A percentile compares a stretch with the other conserved stretches of the same genome.
phyloP scores from a whole-genome alignment of 2,888 invertebrate species.

The Ditylenchus weischeri region DNA sequence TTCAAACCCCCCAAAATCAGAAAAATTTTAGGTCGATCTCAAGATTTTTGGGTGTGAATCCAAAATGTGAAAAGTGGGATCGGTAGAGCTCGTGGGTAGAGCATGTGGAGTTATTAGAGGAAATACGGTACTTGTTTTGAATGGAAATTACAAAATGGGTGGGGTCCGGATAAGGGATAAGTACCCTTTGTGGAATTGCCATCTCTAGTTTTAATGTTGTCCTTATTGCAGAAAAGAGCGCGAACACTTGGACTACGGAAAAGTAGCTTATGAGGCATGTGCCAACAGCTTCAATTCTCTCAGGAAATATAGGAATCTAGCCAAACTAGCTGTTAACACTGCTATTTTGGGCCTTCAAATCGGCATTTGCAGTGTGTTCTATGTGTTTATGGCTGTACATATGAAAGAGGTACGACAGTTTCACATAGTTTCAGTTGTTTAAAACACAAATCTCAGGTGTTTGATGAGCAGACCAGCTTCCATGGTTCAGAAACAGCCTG shows the following conservation, averaged over 20 bases:
- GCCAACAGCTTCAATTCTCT: conserved; percentile 41
- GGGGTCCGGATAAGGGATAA: no score
- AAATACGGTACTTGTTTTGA: no score
- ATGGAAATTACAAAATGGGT: no score
- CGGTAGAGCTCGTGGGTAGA: no score
- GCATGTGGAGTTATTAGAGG: no score
- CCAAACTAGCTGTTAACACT: conserved; percentile 45
- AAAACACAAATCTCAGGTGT: background rate
- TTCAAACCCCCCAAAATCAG: no score
- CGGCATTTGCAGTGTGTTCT: conserved; percentile 55
- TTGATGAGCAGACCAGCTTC: conserved; percentile 3
- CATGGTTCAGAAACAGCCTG: background rate
- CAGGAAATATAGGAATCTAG: conserved; percentile 36
- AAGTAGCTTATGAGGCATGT: conserved; percentile 58
- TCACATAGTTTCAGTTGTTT: background rate
- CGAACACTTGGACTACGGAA: conserved; percentile 59
- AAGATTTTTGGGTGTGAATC: no score
- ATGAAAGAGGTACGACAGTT: conserved; percentile 38
- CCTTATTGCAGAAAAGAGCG: conserved; percentile 41
- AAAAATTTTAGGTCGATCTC: no score
- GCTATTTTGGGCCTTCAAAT: conserved; percentile 48
- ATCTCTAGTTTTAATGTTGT: no score
- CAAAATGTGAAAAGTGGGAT: no score
- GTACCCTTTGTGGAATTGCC: no score
- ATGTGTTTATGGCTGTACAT: conserved; percentile 51